Evolutionary conservation across 2,888 invertebrate genomes (phyloP), one percentile per base, ranked within the genome.

Genomic region (Platycheirus rosarum): DNA sequence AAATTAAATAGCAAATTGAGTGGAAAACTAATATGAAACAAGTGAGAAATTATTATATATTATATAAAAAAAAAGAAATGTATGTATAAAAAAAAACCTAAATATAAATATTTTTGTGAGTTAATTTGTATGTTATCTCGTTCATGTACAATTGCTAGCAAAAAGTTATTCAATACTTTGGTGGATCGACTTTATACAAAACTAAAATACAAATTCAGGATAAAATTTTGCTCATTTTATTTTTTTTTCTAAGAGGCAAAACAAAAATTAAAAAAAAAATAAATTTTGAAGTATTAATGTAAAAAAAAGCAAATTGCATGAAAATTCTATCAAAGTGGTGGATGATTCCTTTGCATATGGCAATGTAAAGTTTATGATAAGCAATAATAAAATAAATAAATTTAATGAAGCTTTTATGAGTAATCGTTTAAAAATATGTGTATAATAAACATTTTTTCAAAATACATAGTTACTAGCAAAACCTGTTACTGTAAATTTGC

Each of bases 341-440:
- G 40, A 75, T 76, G 62, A 70, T 60, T 48, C 40, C 65, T 70
- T 65, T 66, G 80, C 75, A 62, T 44, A 16, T 35, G 35, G 71
- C 77, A 68, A 63, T 82, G 82, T 71, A 82, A 87, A 86, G 88
- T 88, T 89, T 89, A 89, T 87, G 87, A 89, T 88, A 89, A 89
- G 89, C 89, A 89, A 89, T 89, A 89, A 86, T 82, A 82, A 80
- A 75, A 42, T 80, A 76, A 80, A 71, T 80, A 71, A 71, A 82
- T 82, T 35, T 63, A 71, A 62, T 71, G 44, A 77, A 71, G 82
- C 82, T 82, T 82, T 73, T 77, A 71, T 71, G 70, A 71, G 71
- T 80, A 82, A 66, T 60, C 65, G 44, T 70, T 51, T 32, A 37
- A 16, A 63, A 63, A 53, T 26, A 55, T 44, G 49, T 76, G 75